phyloP scores from a whole-genome alignment of 2,113 vertebrate species.

The Oostethus manadensis region DNA sequence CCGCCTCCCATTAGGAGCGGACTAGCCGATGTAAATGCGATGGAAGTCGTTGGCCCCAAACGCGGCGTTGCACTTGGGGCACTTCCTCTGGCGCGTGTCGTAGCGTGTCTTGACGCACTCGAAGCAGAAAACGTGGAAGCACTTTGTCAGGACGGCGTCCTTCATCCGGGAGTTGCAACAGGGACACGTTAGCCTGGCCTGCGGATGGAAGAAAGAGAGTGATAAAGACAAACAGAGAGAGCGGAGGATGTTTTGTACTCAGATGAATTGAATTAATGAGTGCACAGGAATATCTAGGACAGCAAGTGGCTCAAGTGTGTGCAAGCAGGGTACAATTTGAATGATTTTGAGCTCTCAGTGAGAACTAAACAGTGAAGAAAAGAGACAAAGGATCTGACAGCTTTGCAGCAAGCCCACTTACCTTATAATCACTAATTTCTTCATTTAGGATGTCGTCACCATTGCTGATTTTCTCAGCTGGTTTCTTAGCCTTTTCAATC shows the following conservation, averaged over 20 bases:
- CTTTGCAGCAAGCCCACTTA: conserved; percentile 26
- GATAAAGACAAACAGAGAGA: not conserved
- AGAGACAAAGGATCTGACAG: not conserved
- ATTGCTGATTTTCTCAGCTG: conserved; percentile 91
- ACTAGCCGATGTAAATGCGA: conserved; percentile 89
- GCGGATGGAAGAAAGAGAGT: conserved; percentile 12
- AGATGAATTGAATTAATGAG: conserved; percentile 16
- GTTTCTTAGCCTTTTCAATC: conserved; percentile 94
- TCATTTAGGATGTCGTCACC: conserved; percentile 97
- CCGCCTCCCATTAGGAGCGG: not conserved
- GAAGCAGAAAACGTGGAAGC: conserved; percentile 97
- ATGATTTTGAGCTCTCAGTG: not conserved
- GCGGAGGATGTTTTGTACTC: conserved; percentile 4
- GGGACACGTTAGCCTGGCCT: conserved; percentile 92
- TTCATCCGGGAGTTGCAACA: conserved; percentile 97
- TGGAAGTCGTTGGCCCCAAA: conserved; percentile 97
- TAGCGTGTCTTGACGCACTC: conserved; percentile 94
- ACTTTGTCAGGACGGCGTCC: conserved; percentile 93
- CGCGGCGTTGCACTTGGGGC: conserved; percentile 94
- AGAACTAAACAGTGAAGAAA: not conserved
- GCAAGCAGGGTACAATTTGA: too few species aligned
- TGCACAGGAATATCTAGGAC: conserved; percentile 27
- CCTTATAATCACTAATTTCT: conserved; percentile 97
- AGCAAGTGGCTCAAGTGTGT: conserved; percentile 13
- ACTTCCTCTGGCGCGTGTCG: conserved; percentile 93